phyloP scores from a whole-genome alignment of 2,888 invertebrate species.

The Achlya flavicornis region DNA sequence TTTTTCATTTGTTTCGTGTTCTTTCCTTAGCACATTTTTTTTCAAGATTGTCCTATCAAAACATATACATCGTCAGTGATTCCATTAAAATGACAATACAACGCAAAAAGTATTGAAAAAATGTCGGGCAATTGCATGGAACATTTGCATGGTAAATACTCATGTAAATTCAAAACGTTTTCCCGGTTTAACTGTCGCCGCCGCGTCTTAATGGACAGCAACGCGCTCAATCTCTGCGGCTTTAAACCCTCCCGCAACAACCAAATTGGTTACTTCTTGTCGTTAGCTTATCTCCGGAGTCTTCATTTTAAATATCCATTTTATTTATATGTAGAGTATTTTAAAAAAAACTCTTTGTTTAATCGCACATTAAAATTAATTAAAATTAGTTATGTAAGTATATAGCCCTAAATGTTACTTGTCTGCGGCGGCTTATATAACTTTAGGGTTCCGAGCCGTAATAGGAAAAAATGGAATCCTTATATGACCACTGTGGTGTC shows the following conservation, averaged over 20 bases:
- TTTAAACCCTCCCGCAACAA: conserved; percentile 58
- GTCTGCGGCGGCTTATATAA: too few species aligned
- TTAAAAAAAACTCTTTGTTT: too few species aligned
- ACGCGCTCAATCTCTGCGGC: conserved; percentile 58
- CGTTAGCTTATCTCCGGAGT: conserved; percentile 57
- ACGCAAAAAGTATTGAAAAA: conserved; percentile 36
- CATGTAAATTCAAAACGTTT: conserved; percentile 57
- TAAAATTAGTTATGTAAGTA: too few species aligned
- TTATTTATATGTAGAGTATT: not conserved
- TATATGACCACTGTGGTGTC: not conserved
- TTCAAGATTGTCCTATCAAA: not conserved
- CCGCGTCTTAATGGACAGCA: conserved; percentile 54
- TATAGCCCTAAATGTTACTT: too few species aligned
- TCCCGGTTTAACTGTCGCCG: conserved; percentile 54
- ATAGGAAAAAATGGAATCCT: conserved; percentile 20
- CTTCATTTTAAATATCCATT: not conserved
- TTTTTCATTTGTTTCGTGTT: too few species aligned
- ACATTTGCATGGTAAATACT: conserved; percentile 57
- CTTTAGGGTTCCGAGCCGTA: too few species aligned
- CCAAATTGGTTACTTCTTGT: conserved; percentile 61
- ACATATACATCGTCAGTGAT: too few species aligned
- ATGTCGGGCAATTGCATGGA: conserved; percentile 40
- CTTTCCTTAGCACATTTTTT: not conserved
- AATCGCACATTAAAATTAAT: too few species aligned
- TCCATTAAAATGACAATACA: conserved; percentile 20